Conservation (phyloP, 2,113 vertebrate species). For the Castor canadensis region DNA sequence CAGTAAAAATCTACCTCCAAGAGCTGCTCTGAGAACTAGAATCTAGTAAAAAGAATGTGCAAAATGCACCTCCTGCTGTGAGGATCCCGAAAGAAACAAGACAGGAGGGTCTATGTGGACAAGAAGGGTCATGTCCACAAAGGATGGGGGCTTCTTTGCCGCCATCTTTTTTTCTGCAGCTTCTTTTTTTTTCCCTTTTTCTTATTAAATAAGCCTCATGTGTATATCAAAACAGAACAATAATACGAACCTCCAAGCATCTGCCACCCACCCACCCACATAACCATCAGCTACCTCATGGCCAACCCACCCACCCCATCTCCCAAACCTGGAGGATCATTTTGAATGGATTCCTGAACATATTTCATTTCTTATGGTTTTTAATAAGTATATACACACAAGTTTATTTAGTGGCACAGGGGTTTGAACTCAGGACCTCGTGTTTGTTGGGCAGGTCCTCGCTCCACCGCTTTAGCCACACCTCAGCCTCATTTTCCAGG, state of each 20-base stretch:
- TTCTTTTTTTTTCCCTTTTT: not conserved
- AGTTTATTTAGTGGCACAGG: too few relatives aligned
- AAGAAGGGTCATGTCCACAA: not conserved
- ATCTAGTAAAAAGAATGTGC: not conserved
- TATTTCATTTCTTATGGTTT: not conserved
- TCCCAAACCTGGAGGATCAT: not conserved
- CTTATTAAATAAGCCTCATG: not conserved
- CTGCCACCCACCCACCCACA: not conserved
- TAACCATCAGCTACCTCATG: not conserved
- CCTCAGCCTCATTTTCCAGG: too few relatives aligned
- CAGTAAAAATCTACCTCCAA: not conserved
- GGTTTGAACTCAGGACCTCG: too few relatives aligned
- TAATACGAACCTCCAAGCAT: not conserved
- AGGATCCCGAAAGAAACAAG: not conserved
- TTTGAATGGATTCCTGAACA: not conserved
- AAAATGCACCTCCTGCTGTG: not conserved
- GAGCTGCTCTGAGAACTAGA: not conserved
- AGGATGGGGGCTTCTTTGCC: conserved; percentile 15
- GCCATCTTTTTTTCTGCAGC: conserved; percentile 20
- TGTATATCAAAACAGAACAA: not conserved
- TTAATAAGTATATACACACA: too few relatives aligned
- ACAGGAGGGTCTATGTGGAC: not conserved
- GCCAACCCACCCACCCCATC: not conserved
- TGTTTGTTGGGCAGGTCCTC: too few relatives aligned
- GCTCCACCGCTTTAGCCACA: too few relatives aligned